Percentiles rank a stretch among this genome's conserved stretches.
Evolutionary conservation across 2,113 vertebrate species (phyloP).

Genomic region (Alouatta palliata): DNA sequence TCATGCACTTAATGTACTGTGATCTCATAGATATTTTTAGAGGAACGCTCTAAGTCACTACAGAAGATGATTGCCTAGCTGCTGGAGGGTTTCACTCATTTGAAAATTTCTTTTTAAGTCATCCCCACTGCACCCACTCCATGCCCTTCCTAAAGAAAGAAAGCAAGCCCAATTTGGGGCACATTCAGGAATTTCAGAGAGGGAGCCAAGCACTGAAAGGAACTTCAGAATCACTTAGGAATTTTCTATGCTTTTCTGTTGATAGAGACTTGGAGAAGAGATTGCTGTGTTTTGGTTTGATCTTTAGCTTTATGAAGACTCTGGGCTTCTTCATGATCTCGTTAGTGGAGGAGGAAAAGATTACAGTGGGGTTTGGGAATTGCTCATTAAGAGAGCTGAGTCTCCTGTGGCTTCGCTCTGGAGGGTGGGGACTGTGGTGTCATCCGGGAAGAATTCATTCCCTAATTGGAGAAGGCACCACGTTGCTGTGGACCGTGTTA

Average conservation of each 20-base stretch:
- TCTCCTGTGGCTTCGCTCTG: conserved; percentile 61
- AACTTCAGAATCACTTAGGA: background rate
- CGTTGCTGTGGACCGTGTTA: background rate
- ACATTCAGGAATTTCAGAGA: background rate
- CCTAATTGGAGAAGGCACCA: conserved; percentile 63
- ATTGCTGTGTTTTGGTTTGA: conserved; percentile 19
- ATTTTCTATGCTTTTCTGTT: conserved; percentile 16
- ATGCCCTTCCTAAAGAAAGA: background rate
- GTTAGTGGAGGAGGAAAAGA: conserved; percentile 27
- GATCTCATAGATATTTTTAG: conserved; percentile 74
- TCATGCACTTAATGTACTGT: conserved; percentile 72
- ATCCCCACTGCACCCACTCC: background rate
- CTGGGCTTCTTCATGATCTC: conserved; percentile 37
- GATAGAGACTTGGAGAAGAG: background rate
- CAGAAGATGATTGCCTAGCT: background rate
- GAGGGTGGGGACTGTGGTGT: background rate
- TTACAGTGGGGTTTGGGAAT: conserved; percentile 20
- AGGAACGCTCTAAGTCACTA: conserved; percentile 39
- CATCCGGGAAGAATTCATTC: conserved; percentile 54
- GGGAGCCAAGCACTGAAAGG: background rate
- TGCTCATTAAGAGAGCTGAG: background rate
- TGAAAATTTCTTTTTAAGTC: conserved; percentile 30
- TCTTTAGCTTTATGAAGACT: background rate
- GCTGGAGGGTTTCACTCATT: background rate
- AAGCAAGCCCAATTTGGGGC: background rate